Evolutionary conservation across 2,113 vertebrate genomes (phyloP).

Genomic region (Semnornis frantzii): DNA sequence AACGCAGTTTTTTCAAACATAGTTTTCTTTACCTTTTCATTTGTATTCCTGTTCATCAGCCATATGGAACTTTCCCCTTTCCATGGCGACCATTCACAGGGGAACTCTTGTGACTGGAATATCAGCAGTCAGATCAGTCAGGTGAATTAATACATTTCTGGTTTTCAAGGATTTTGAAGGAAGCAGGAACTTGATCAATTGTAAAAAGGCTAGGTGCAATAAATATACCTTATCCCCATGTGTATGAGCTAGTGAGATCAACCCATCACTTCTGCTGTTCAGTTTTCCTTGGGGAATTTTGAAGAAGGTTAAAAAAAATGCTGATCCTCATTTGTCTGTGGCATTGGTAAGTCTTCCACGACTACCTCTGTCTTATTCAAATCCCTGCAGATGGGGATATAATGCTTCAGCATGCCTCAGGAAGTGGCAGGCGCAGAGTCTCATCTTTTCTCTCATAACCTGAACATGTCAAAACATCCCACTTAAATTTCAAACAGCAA

Average conservation of each 20-base stretch:
- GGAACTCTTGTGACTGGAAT: background rate
- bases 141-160: background rate
- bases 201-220: background rate
- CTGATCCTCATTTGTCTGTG: background rate
- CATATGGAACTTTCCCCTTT: background rate
- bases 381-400: background rate
- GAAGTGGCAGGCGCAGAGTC: background rate
- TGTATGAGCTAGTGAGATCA: background rate
- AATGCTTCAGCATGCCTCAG: background rate
- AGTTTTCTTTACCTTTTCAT: background rate
- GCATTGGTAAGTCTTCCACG: background rate
- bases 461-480: background rate
- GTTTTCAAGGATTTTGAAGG: background rate
- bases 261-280: background rate
- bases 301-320: background rate
- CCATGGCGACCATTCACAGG: background rate
- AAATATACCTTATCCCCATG: background rate
- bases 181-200: background rate
- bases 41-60: background rate
- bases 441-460: background rate
- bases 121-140: background rate
- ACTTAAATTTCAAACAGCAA: background rate
- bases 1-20: background rate
- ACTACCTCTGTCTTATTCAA: background rate
- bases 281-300: background rate